Evolutionary conservation across 2,113 vertebrate species (phyloP).

Genomic region (Malurus elegans): DNA sequence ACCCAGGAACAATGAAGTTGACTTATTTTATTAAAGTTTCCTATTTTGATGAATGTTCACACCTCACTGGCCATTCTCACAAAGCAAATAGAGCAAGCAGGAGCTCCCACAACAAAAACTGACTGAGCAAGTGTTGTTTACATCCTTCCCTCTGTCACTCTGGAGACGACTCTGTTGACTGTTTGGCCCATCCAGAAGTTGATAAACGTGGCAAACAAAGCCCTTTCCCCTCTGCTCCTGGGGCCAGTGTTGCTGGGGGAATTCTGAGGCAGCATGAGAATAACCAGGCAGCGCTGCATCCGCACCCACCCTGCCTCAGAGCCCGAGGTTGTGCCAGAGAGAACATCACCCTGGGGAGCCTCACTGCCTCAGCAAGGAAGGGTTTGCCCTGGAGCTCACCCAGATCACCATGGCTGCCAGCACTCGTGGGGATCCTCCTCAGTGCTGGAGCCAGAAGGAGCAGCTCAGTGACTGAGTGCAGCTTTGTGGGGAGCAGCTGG

Average conservation of each 20-base stretch:
- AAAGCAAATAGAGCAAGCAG: not conserved
- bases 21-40: not conserved
- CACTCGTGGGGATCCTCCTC: rapidly evolving
- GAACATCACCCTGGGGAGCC: not conserved
- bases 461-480: not conserved
- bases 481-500: not conserved
- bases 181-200: not conserved
- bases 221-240: not conserved
- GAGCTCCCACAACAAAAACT: not conserved
- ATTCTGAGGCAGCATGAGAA: not conserved
- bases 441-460: not conserved
- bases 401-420: not conserved
- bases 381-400: not conserved
- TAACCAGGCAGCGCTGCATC: not conserved
- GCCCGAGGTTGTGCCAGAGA: not conserved
- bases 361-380: not conserved
- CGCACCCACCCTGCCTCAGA: not conserved
- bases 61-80: not conserved
- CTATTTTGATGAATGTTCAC: not conserved
- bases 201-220: rapidly evolving
- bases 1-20: not conserved
- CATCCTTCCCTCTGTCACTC: not conserved
- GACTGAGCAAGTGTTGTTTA: not conserved
- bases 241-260: not conserved
- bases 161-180: not conserved